phyloP scores from a whole-genome alignment of 1,140 invertebrate genomes.

The Eurosta solidaginis region DNA sequence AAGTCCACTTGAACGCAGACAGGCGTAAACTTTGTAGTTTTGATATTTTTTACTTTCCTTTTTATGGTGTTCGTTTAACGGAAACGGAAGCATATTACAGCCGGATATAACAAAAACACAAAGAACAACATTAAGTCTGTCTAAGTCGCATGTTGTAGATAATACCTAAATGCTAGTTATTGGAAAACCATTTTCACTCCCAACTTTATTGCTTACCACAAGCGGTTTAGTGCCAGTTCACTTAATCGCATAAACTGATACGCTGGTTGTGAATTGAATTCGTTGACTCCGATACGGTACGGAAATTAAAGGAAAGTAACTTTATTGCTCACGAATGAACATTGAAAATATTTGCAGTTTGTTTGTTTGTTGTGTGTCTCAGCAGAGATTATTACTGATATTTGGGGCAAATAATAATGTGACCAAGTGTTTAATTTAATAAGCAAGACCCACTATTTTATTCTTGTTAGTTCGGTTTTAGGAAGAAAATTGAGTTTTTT shows the following conservation, averaged over 20 bases:
- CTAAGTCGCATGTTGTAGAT: not conserved
- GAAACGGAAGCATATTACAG: constrained; percentile 22
- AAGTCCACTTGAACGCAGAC: not conserved
- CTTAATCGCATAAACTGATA: not conserved
- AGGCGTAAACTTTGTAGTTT: not conserved
- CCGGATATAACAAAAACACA: constrained; percentile 19
- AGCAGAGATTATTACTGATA: not conserved
- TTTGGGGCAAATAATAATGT: too few species aligned
- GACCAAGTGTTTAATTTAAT: too few species aligned
- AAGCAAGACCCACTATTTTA: too few species aligned
- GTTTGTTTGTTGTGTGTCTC: not conserved
- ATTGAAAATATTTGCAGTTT: not conserved
- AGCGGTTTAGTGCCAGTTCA: not conserved
- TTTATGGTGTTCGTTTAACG: not conserved
- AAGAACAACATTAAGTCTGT: not conserved
- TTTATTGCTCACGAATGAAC: not conserved
- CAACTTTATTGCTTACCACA: not conserved
- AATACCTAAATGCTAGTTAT: constrained; percentile 1
- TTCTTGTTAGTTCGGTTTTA: too few species aligned
- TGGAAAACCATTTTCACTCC: not conserved
- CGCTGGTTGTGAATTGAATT: not conserved
- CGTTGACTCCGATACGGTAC: not conserved
- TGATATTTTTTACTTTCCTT: not conserved
- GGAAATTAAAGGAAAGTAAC: constrained; percentile 20
- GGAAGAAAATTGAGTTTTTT: constrained; percentile 26